Conservation (phyloP, 2,113 vertebrate genomes). For the Pseudorectes ferrugineus region DNA sequence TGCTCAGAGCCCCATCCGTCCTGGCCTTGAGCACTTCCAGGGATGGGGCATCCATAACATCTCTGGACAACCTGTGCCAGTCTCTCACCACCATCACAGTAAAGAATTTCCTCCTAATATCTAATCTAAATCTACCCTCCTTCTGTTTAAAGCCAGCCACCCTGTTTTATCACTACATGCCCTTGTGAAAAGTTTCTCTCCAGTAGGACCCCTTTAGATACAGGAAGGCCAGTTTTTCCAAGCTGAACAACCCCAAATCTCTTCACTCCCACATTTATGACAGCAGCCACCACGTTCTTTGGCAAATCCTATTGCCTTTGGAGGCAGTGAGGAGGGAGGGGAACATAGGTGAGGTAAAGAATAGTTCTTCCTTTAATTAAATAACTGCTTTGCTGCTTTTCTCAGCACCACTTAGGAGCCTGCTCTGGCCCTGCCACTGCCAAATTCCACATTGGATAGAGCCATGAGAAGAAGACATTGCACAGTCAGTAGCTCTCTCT, state of each 20-base stretch:
- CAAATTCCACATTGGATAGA: rapidly evolving
- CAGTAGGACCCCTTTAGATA: neutral
- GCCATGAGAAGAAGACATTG: neutral
- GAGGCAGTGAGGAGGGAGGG: neutral
- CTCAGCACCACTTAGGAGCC: neutral
- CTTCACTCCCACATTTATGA: neutral
- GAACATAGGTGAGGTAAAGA: neutral
- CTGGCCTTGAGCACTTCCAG: neutral
- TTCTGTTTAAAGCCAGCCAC: neutral
- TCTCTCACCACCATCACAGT: neutral
- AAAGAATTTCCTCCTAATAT: neutral
- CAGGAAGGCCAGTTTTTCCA: neutral
- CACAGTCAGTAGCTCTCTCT: neutral
- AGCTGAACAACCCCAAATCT: neutral
- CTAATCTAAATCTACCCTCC: neutral
- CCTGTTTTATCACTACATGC: neutral
- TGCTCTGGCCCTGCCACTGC: neutral
- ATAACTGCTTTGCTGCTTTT: neutral
- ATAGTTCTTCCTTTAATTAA: neutral
- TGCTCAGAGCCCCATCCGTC: neutral
- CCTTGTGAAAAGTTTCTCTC: neutral
- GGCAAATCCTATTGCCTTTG: neutral
- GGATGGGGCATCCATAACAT: neutral
- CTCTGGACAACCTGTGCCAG: neutral
- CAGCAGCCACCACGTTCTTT: rapidly evolving